Evolutionary conservation across 2,888 invertebrate species (phyloP).

Genomic region (Psylliodes chrysocephalus): DNA sequence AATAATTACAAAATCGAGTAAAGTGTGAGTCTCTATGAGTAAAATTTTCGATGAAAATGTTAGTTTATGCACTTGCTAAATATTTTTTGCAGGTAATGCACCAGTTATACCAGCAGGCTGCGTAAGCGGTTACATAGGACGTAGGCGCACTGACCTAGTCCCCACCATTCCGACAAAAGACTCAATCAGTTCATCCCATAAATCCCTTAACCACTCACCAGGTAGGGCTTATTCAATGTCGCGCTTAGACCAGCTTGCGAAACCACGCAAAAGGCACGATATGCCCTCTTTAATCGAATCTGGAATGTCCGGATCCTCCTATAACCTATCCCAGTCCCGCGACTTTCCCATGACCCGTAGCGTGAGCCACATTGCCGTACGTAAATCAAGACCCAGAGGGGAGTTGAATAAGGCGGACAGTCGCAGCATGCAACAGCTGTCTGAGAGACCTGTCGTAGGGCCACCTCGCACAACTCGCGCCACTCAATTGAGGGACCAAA

Average conservation of each 20-base stretch:
- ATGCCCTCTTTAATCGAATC: slow-evolving; percentile 61
- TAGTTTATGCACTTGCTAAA: neutral
- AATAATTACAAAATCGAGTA: too few species aligned
- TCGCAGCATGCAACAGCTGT: slow-evolving; percentile 63
- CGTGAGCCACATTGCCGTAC: slow-evolving; percentile 75
- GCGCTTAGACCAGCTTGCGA: slow-evolving; percentile 86
- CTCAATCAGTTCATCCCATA: slow-evolving; percentile 67
- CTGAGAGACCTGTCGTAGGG: slow-evolving; percentile 54
- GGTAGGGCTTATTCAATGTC: slow-evolving; percentile 95
- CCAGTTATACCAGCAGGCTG: slow-evolving; percentile 70
- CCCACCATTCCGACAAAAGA: slow-evolving; percentile 86
- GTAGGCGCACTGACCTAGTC: slow-evolving; percentile 90
- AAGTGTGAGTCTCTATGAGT: too few species aligned
- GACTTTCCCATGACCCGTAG: slow-evolving; percentile 72
- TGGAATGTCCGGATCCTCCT: slow-evolving; percentile 52
- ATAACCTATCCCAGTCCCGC: slow-evolving; percentile 57
- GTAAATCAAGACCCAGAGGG: slow-evolving; percentile 62
- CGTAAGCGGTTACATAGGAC: slow-evolving; percentile 77
- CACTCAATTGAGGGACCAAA: slow-evolving; percentile 62
- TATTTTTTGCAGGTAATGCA: slow-evolving; percentile 37
- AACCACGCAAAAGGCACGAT: slow-evolving; percentile 71
- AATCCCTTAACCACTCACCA: slow-evolving; percentile 67
- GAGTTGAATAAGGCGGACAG: slow-evolving; percentile 62
- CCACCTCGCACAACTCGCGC: slow-evolving; percentile 62
- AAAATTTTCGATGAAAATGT: too few species aligned